These are phyloP conservation scores for Jordanella pulchra DNA, from an alignment of 2,797 vertebrate species.

Conservation along the genomic window DNA sequence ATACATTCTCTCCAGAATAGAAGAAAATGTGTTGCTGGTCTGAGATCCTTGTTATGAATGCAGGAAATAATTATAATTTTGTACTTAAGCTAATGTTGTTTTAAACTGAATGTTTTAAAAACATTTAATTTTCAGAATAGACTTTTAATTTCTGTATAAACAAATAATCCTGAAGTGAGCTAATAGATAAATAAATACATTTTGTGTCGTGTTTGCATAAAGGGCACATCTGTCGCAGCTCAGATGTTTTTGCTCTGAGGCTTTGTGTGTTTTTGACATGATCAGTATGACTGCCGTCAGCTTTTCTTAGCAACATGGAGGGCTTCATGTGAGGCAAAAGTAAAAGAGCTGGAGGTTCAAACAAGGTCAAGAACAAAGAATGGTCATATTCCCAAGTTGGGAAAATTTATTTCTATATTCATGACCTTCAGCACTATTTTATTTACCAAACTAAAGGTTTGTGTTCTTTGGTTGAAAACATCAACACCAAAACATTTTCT, in stretches of 20 bases:
- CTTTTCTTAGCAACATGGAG: slow-evolving; percentile 42
- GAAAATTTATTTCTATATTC: not conserved
- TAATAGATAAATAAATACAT: not conserved
- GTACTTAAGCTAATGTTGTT: not conserved
- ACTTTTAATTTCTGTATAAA: not conserved
- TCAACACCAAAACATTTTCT: not conserved
- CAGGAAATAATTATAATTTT: slow-evolving; percentile 1
- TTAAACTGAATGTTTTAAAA: no score
- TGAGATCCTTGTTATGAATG: slow-evolving; percentile 5
- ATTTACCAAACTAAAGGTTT: not conserved
- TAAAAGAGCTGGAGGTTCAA: slow-evolving; percentile 22
- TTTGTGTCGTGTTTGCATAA: not conserved
- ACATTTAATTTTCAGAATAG: no score
- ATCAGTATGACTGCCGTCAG: slow-evolving; percentile 65
- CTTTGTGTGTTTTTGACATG: slow-evolving; percentile 38
- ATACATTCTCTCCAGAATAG: slow-evolving; percentile 2
- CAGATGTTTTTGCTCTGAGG: slow-evolving; percentile 33
- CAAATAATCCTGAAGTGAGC: not conserved
- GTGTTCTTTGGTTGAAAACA: not conserved
- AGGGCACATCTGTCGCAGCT: slow-evolving; percentile 31
- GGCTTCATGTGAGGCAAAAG: slow-evolving; percentile 29
- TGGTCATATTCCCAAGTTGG: not conserved
- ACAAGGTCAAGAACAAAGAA: slow-evolving; percentile 10
- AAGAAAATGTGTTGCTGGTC: not conserved
- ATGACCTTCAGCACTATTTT: not conserved